A percentile compares a stretch with the other conserved stretches of the same genome.
Conservation (phyloP, 1,140 invertebrate genomes). For the Hylaeus anthracinus region DNA sequence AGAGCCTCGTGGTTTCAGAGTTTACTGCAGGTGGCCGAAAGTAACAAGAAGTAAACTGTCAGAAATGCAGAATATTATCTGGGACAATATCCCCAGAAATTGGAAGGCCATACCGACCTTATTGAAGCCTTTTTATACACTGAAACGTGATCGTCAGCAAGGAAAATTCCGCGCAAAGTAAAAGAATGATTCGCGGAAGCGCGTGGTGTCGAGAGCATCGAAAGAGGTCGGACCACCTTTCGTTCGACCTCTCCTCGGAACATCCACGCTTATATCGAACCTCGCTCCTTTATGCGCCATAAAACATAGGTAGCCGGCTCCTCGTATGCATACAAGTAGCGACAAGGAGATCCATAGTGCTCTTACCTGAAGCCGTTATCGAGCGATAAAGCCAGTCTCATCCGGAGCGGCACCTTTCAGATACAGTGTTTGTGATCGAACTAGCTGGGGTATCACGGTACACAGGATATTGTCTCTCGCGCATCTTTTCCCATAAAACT, state of each 20-base stretch:
- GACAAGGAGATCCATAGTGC: conserved; percentile 36
- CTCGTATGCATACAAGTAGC: conserved; percentile 37
- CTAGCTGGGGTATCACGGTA: neutral
- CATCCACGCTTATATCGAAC: conserved; percentile 22
- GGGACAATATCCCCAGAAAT: no score
- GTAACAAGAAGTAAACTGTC: no score
- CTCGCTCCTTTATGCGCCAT: conserved; percentile 23
- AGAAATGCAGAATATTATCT: no score
- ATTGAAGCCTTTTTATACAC: neutral
- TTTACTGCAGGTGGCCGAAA: no score
- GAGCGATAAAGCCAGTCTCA: conserved; percentile 46
- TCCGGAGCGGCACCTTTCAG: neutral
- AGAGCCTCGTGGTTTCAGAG: no score
- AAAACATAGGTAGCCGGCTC: conserved; percentile 40
- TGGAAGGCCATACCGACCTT: neutral
- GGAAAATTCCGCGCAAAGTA: neutral
- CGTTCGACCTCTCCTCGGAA: conserved; percentile 14
- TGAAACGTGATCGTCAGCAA: neutral
- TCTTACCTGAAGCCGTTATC: conserved; percentile 44
- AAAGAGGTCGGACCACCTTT: conserved; percentile 15
- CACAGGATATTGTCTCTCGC: neutral
- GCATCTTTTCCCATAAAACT: conserved; percentile 9
- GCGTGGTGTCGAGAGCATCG: neutral
- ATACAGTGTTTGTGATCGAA: conserved; percentile 37
- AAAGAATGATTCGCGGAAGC: conserved; percentile 28